Evolutionary conservation across 2,888 invertebrate species (phyloP), one percentile per base, ranked within the genome.

Genomic region (Tanypteryx hageni): DNA sequence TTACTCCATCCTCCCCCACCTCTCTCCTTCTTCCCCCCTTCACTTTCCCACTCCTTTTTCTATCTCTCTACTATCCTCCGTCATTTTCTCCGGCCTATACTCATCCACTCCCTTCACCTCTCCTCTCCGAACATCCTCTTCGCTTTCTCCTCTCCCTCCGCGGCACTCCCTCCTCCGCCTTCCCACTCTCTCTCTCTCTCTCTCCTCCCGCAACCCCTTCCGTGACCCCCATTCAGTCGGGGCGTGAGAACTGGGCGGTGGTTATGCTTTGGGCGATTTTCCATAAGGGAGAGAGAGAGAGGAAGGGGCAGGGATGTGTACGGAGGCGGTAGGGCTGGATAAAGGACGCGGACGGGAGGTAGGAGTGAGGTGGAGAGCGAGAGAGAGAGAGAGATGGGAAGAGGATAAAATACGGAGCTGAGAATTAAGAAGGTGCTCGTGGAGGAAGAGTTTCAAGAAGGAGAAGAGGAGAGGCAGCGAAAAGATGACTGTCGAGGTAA

Each of bases 181-280:
- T 22, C 68, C 68, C 9, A 14, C 61, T 18, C 22, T 31, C 22
- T 58, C 57, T 57, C 57, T 61, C 61, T 18, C 22, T 31, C 22
- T 58, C 57, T 57, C 57, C 59, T n/a, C 27, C 18, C 14, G 22
- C 59, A 59, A 59, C 86, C 86, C 86, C 68, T 89, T 68, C 44
- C 44, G 64, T 64, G 68, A 64, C 89, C 89, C 61, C 64, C 44
- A 44, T 14, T 1, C n/a, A 64, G 89, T 44, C 44, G n/a, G 89
- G 89, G 89, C 89, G 89, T 89, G 89, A 64, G 89, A 89, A 89
- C 89, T 56, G 61, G 89, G 89, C 64, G 89, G 89, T 44, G 89
- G 89, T 68, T 31, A 13, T 31, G 89, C 89, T 64, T 61, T 16
- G 89, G 89, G 68, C 64, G 44, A 31, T 89, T 89, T 68, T 56